Conservation (phyloP, 2,888 invertebrate species). For the Caenorhabditis angaria region DNA sequence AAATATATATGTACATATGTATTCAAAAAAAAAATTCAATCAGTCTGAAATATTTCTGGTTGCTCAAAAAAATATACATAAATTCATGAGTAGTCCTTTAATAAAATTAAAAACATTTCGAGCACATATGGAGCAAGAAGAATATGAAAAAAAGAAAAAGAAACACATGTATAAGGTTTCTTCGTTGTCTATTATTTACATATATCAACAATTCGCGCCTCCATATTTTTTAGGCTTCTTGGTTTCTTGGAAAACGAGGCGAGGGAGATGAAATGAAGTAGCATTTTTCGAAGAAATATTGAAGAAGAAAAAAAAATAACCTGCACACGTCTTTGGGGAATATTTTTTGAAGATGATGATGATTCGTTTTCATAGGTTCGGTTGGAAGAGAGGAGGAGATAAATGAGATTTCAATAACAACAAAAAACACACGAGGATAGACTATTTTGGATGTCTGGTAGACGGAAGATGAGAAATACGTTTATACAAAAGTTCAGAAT, state of each 20-base stretch:
- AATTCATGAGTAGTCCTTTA: background rate
- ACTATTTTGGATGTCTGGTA: too few relatives aligned
- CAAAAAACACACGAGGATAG: too few relatives aligned
- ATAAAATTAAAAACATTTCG: background rate
- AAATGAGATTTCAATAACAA: too few relatives aligned
- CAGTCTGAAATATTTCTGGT: background rate
- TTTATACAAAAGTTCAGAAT: too few relatives aligned
- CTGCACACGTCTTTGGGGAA: background rate
- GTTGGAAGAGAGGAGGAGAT: too few relatives aligned
- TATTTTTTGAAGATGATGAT: background rate
- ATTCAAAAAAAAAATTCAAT: background rate
- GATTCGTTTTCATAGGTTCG: too few relatives aligned
- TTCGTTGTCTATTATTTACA: background rate
- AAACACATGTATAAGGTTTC: constrained; percentile 2
- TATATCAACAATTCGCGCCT: background rate
- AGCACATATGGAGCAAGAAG: background rate
- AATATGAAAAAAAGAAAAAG: background rate
- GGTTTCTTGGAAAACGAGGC: background rate
- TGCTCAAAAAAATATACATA: background rate
- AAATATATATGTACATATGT: too few relatives aligned
- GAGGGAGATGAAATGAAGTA: background rate
- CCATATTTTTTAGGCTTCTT: background rate
- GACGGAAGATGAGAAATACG: too few relatives aligned
- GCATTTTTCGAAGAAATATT: too few relatives aligned
- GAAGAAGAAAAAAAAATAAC: background rate